These are phyloP conservation scores for Perca schrenkii DNA, from an alignment of 2,113 vertebrate genomes.

Conservation along the genomic window DNA sequence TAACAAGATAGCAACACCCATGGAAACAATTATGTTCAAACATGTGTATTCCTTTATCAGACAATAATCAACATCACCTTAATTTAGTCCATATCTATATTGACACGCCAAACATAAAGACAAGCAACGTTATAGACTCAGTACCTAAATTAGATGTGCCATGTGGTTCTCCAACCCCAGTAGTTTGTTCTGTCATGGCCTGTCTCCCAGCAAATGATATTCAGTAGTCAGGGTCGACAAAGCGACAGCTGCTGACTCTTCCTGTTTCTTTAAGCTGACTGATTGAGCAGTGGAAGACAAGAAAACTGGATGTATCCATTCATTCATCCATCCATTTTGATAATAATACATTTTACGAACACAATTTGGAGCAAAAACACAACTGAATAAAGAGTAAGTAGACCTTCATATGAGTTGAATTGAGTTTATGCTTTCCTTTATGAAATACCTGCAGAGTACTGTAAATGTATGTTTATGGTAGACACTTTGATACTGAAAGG, in stretches of 20 bases:
- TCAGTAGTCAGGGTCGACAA: constrained; percentile 29
- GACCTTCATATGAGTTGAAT: background rate
- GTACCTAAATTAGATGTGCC: constrained; percentile 35
- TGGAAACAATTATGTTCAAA: constrained; percentile 26
- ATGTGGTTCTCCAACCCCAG: background rate
- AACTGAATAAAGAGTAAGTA: constrained; percentile 48
- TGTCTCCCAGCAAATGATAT: constrained; percentile 46
- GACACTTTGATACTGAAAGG: background rate
- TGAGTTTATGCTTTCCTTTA: background rate
- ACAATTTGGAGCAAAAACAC: background rate
- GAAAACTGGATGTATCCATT: background rate
- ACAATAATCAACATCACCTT: constrained; percentile 15
- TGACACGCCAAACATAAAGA: constrained; percentile 48
- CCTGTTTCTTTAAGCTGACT: constrained; percentile 34
- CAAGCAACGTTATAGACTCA: background rate
- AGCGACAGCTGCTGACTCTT: constrained; percentile 27
- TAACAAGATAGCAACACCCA: background rate
- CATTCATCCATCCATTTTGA: background rate
- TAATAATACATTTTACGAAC: background rate
- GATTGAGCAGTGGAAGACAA: background rate
- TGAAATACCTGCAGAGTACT: too few species aligned
- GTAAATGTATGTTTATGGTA: background rate
- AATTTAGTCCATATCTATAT: constrained; percentile 19
- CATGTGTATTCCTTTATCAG: constrained; percentile 26
- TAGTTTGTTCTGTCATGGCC: constrained; percentile 36